Conservation (phyloP, 2,113 vertebrate genomes). For the Pachycephala philippinensis region DNA sequence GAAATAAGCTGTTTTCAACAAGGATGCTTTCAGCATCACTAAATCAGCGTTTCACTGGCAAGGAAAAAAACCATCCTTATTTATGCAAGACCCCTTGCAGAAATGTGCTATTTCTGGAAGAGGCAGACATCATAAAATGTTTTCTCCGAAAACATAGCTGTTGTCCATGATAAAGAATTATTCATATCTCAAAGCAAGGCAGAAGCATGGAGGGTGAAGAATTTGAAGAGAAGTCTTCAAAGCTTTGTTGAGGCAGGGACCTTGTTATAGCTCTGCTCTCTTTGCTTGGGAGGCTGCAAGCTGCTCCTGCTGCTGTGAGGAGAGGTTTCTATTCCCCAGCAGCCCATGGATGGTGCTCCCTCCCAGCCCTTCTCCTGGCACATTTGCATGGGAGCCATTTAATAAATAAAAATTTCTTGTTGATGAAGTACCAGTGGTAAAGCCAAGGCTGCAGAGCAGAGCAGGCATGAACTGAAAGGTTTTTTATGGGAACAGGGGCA, state of each 20-base stretch:
- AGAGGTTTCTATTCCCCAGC: not conserved
- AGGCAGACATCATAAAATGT: not conserved
- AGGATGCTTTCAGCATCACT: not conserved
- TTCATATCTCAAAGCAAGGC: not conserved
- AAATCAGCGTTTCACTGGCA: not conserved
- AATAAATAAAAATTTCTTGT: not conserved
- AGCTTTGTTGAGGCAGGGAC: not conserved
- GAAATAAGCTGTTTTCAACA: slow-evolving; percentile 30
- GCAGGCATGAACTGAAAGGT: not conserved
- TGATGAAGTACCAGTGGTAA: not conserved
- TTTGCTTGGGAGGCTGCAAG: not conserved
- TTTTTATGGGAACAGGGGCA: not conserved
- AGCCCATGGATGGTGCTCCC: not conserved
- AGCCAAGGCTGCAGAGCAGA: not conserved
- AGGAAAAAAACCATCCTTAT: not conserved
- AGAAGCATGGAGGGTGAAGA: not conserved
- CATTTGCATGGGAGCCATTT: not conserved
- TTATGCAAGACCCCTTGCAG: slow-evolving; percentile 3
- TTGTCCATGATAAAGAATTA: not conserved
- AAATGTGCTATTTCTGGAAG: not conserved
- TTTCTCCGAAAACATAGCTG: not conserved
- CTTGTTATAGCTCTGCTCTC: not conserved
- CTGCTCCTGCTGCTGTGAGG: not conserved
- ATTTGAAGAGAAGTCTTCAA: not conserved
- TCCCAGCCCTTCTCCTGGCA: not conserved